Evolutionary conservation across 2,113 vertebrate species (phyloP).

Genomic region (Oreotrochilus melanogaster): DNA sequence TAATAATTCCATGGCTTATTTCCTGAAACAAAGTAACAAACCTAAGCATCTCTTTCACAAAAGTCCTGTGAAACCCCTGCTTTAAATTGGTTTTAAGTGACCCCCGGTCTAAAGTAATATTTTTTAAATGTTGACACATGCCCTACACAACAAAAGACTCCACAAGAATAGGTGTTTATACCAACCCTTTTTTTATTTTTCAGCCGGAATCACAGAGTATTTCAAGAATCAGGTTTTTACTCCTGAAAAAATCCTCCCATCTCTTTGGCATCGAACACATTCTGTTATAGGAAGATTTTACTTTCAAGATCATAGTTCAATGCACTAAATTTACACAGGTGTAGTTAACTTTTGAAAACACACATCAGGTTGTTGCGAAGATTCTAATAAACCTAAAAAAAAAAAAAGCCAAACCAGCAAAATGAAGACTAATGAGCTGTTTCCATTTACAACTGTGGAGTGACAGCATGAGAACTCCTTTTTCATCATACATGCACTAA

Average conservation of each 20-base stretch:
- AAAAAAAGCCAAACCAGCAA: neutral
- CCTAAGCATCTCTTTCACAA: neutral
- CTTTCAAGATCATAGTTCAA: constrained; percentile 61
- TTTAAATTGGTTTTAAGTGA: neutral
- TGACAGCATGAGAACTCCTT: constrained; percentile 11
- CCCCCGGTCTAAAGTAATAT: neutral
- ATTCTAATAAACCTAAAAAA: constrained; percentile 42
- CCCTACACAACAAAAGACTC: constrained; percentile 40
- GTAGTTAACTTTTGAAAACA: constrained; percentile 68
- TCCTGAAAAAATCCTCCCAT: constrained; percentile 70
- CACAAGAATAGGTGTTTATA: constrained; percentile 58
- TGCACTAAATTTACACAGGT: constrained; percentile 70
- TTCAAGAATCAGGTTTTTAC: constrained; percentile 76
- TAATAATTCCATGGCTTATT: neutral
- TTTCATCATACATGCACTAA: constrained; percentile 3
- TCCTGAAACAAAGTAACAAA: neutral
- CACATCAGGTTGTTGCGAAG: constrained; percentile 19
- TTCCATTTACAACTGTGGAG: constrained; percentile 6
- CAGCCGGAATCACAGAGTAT: constrained; percentile 74
- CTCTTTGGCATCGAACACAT: constrained; percentile 79
- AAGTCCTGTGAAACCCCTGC: neutral
- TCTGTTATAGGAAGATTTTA: constrained; percentile 71
- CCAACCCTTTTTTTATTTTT: constrained; percentile 76
- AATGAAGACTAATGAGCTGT: neutral
- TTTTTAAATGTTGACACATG: neutral